Evolutionary conservation across 2,888 invertebrate species (phyloP), one percentile per base, ranked within the genome.

Genomic region (Lithophane leautieri): DNA sequence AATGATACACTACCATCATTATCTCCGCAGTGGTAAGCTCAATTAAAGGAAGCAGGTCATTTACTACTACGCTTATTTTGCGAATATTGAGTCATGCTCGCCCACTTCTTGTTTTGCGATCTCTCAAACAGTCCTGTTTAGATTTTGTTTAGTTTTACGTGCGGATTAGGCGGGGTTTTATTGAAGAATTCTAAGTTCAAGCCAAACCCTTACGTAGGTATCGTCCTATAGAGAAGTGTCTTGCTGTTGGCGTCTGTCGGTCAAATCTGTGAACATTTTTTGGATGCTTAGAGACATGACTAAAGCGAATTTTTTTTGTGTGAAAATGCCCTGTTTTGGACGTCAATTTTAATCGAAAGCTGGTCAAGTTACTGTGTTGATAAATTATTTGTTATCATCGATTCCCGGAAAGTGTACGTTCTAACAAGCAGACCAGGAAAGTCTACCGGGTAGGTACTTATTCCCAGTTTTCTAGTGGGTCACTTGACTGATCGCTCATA

Each of bases 31-130:
- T 16, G 70, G 54, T 54, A 47, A 66, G 14, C 54, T 80, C 76
- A 73, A 79, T 73, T 82, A 76, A 72, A 70, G 82, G 84, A 84
- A 82, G 52, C 54, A 25, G 22, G 7, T 44, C 28, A 80, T 84
- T 58, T 47, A 67, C 54, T 58, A 66, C 52, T 40, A 8, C 69
- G 62, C 6, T 67, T 63, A 28, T 58, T 67, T 72, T 4, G 67
- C 54, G 62, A 74, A 50, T 22, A 52, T 54, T 62, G 66, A 73
- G 28, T 79, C 80, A 74, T 47, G 19, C 4, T 8, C 83, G 74
- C 83, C 74, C 58, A 82, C 83, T 12, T 14, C 34, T 19, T 19
- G 28, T 66, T 67, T n/a, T 11, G n/a, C 7, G 34, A 25, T 68
- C 54, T 56, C 50, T 16, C 19, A 14, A 52, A 52, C 3, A 34